Conservation (phyloP, 2,797 vertebrate genomes). For the Spondyliosoma cantharus region DNA sequence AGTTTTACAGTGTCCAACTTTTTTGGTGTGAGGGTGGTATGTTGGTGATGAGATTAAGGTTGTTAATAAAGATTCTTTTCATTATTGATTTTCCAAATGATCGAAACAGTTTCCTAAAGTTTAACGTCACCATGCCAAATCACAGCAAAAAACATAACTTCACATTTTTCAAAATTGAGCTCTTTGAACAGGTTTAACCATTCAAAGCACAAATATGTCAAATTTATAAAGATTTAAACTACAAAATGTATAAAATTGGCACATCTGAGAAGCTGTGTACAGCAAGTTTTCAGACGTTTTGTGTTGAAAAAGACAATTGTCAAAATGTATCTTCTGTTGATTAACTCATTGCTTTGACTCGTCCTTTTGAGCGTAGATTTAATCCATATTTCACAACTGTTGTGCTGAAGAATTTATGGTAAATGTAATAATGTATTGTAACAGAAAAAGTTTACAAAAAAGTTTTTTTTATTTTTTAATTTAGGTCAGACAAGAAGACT, state of each 20-base stretch:
- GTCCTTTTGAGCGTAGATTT: background rate
- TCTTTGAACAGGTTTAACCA: background rate
- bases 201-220: background rate
- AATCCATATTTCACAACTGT: background rate
- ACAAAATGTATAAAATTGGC: background rate
- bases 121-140: too few relatives aligned
- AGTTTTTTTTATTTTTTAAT: constrained; percentile 28
- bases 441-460: background rate
- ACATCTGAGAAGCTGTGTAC: background rate
- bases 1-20: too few relatives aligned
- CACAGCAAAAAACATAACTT: too few relatives aligned
- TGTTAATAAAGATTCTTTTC: background rate
- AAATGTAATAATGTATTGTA: background rate
- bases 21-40: too few relatives aligned
- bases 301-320: background rate
- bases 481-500: constrained; percentile 72
- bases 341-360: background rate
- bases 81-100: background rate
- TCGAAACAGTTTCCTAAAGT: background rate
- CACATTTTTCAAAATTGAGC: too few relatives aligned
- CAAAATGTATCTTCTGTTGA: background rate
- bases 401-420: background rate
- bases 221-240: background rate
- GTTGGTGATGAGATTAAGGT: background rate
- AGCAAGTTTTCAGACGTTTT: background rate